A percentile compares a stretch with the other conserved stretches of the same genome.
phyloP scores from a whole-genome alignment of 2,113 vertebrate genomes.

The Nerophis lumbriciformis region DNA sequence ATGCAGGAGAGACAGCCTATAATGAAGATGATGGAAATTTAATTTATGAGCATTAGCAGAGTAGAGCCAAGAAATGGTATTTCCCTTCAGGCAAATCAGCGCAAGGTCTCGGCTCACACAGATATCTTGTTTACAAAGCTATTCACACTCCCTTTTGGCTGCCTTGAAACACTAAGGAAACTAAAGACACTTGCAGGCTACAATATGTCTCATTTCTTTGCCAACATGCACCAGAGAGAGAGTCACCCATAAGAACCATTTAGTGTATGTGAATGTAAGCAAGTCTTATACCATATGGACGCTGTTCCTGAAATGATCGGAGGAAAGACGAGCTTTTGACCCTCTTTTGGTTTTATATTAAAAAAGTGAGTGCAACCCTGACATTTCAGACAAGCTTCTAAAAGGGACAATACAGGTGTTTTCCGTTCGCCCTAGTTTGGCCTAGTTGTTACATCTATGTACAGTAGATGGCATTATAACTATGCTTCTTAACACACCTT shows the following conservation, averaged over 20 bases:
- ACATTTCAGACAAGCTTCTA: no score
- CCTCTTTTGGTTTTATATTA: neutral
- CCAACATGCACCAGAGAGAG: constrained; percentile 61
- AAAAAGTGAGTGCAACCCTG: no score
- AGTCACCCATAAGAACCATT: constrained; percentile 53
- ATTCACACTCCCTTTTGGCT: constrained; percentile 68
- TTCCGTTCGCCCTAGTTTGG: no score
- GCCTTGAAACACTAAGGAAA: constrained; percentile 51
- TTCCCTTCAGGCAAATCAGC: constrained; percentile 60
- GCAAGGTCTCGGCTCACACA: constrained; percentile 55
- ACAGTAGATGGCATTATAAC: no score
- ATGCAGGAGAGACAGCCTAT: constrained; percentile 45
- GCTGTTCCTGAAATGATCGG: constrained; percentile 36
- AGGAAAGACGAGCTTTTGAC: constrained; percentile 28
- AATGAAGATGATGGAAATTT: constrained; percentile 59
- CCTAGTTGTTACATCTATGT: no score
- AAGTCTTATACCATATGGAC: constrained; percentile 59
- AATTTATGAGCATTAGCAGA: constrained; percentile 62
- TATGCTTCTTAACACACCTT: no score
- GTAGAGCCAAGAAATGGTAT: constrained; percentile 52
- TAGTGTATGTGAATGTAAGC: constrained; percentile 46
- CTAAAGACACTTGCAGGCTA: constrained; percentile 57
- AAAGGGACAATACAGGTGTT: no score
- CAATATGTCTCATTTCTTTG: constrained; percentile 61
- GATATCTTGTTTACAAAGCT: constrained; percentile 68